Evolutionary conservation across 2,797 vertebrate species (phyloP).

Genomic region (Cynodonichthys magdalenae): DNA sequence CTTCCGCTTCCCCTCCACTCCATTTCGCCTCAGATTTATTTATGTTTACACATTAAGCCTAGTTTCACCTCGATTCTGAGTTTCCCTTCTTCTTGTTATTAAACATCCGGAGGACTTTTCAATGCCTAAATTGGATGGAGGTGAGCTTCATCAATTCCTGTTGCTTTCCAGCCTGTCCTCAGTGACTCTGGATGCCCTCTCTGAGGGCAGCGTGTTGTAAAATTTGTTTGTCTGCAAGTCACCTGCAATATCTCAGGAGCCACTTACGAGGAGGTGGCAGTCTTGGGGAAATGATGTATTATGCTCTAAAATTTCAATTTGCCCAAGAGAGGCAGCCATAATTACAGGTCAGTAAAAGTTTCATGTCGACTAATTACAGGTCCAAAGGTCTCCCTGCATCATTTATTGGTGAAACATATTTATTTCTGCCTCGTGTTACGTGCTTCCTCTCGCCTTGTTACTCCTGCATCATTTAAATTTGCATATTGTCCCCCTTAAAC

Average conservation of each 20-base stretch:
- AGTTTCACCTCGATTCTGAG: slow-evolving; percentile 47
- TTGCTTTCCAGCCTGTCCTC: slow-evolving; percentile 15
- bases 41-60: slow-evolving; percentile 48
- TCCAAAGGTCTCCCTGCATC: slow-evolving; percentile 49
- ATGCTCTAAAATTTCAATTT: slow-evolving; percentile 52
- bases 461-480: slow-evolving; percentile 29
- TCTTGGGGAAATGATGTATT: slow-evolving; percentile 53
- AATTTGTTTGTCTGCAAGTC: slow-evolving; percentile 46
- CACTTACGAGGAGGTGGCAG: slow-evolving; percentile 33
- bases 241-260: slow-evolving; percentile 54
- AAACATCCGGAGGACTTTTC: slow-evolving; percentile 33
- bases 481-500: slow-evolving; percentile 51
- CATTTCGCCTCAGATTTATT: slow-evolving; percentile 41
- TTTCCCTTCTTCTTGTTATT: slow-evolving; percentile 34
- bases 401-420: slow-evolving; percentile 47
- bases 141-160: slow-evolving; percentile 2
- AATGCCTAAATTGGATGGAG: slow-evolving; percentile 15
- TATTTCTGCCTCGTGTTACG: slow-evolving; percentile 33
- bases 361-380: slow-evolving; percentile 55
- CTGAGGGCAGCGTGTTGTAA: slow-evolving; percentile 26
- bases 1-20: slow-evolving; percentile 52
- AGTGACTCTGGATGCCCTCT: slow-evolving; percentile 32
- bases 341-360: slow-evolving; percentile 59
- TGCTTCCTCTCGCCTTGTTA: slow-evolving; percentile 12
- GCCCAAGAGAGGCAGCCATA: slow-evolving; percentile 37